phyloP scores from a whole-genome alignment of 2,797 vertebrate species.

The Artibeus jamaicensis region DNA sequence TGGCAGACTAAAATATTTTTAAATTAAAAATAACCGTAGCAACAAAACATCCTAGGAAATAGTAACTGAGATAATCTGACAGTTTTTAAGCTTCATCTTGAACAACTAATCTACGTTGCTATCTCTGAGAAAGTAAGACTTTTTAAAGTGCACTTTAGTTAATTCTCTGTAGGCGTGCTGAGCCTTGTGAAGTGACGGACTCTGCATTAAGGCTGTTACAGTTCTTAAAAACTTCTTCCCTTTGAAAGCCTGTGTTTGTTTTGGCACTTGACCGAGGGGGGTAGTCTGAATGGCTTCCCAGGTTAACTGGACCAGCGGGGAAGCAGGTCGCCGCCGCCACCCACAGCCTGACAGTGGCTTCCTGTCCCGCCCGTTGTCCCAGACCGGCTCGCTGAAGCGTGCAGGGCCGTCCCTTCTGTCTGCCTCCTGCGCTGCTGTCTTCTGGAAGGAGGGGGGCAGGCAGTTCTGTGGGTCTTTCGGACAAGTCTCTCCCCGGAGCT shows the following conservation, averaged over 20 bases:
- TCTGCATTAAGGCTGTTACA: neutral
- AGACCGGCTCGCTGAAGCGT: too few relatives aligned
- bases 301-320: neutral
- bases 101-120: neutral
- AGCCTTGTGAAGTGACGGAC: neutral
- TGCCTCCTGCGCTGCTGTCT: neutral
- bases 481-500: neutral
- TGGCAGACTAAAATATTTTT: neutral
- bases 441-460: neutral
- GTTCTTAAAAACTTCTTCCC: neutral
- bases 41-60: neutral
- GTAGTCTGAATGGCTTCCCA: neutral
- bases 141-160: neutral
- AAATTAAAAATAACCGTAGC: neutral
- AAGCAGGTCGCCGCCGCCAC: neutral
- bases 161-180: neutral
- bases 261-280: neutral
- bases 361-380: neutral
- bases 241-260: neutral
- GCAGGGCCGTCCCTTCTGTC: neutral
- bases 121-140: neutral
- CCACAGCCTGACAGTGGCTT: neutral
- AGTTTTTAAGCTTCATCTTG: neutral
- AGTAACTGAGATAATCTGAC: neutral
- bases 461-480: neutral